A percentile compares a stretch with the other conserved stretches of the same genome.
Conservation (phyloP, 2,888 invertebrate species). For the Chymomyza caudatula region DNA sequence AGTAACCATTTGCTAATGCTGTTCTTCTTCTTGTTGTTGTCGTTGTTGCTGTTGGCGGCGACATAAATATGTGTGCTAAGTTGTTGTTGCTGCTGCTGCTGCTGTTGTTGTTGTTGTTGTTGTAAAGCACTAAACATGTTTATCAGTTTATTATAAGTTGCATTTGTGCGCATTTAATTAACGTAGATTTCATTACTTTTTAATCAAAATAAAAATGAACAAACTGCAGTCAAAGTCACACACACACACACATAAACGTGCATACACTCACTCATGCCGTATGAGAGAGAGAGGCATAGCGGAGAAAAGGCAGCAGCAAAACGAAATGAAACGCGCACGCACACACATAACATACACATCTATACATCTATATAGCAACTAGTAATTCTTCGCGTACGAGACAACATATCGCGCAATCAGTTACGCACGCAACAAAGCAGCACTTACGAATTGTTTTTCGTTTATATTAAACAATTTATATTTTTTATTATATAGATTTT, state of each 20-base stretch:
- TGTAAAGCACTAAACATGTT: constrained; percentile 25
- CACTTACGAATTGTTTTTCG: constrained; percentile 55
- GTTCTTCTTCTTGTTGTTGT: constrained; percentile 21
- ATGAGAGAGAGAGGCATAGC: constrained; percentile 10
- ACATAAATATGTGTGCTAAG: not conserved
- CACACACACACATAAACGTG: constrained; percentile 6
- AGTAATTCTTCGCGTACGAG: constrained; percentile 55
- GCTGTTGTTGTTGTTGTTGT: not conserved
- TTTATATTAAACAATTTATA: constrained; percentile 38
- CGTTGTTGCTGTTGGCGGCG: constrained; percentile 10
- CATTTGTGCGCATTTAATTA: constrained; percentile 33
- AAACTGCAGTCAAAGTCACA: constrained; percentile 67
- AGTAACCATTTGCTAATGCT: constrained; percentile 28
- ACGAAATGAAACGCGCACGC: not conserved
- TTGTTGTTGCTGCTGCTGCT: constrained; percentile 17
- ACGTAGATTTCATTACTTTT: constrained; percentile 35
- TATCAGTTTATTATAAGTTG: constrained; percentile 16
- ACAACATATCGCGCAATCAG: constrained; percentile 12
- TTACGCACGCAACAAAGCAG: constrained; percentile 20
- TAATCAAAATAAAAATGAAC: constrained; percentile 43
- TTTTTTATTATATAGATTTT: constrained; percentile 30
- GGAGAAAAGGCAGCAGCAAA: not conserved
- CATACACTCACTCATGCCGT: constrained; percentile 20
- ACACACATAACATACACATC: constrained; percentile 39
- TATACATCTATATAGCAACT: constrained; percentile 65